Evolutionary conservation across 2,888 invertebrate genomes (phyloP), one percentile per base, ranked within the genome.

Genomic region (Eupeodes luniger): DNA sequence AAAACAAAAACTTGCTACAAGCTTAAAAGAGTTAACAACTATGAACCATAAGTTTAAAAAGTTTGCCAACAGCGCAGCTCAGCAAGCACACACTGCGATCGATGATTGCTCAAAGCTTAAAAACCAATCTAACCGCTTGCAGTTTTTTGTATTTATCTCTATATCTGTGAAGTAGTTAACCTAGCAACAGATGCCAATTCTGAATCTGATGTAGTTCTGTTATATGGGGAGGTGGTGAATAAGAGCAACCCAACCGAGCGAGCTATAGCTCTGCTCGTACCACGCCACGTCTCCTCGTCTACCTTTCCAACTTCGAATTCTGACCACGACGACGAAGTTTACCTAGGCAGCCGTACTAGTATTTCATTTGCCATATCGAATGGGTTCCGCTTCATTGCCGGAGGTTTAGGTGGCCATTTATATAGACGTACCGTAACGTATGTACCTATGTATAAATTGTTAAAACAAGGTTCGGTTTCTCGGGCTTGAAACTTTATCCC

Each of bases 371-470:
- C 27, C 53, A 74, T 79, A 74, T 74, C 77, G 72, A 74, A 77
- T 75, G 83, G 76, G 83, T 83, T 87, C 66, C 79, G 86, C 86
- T 83, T 87, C 75, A 87, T 80, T 83, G 85, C 74, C 57, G 80
- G 75, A 83, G 83, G 83, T 69, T 86, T 61, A 61, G 62, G 55
- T 77, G 64, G 82, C 47, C 59, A 49, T 51, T 47, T 49, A 9
- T 44, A 27, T 27, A 40, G 6, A 40, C 40, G 5, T 9, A 40
- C 6, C 40, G 40, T 40, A 40, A 40, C 27, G 40, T 40, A 40
- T 40, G 36, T 36, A 40, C 27, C 3, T 40, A 40, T 40, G 5
- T 40, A 9, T 40, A 40, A 0, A 6, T n/a, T n/a, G 6, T 6
- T 47, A 16, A 64, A 49, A 64, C 47, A 36, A 47, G 75, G 57